These are phyloP conservation scores for Anthopleura sola DNA, from an alignment of 64 coral and sea anemone genomes.

Conservation along the genomic window DNA sequence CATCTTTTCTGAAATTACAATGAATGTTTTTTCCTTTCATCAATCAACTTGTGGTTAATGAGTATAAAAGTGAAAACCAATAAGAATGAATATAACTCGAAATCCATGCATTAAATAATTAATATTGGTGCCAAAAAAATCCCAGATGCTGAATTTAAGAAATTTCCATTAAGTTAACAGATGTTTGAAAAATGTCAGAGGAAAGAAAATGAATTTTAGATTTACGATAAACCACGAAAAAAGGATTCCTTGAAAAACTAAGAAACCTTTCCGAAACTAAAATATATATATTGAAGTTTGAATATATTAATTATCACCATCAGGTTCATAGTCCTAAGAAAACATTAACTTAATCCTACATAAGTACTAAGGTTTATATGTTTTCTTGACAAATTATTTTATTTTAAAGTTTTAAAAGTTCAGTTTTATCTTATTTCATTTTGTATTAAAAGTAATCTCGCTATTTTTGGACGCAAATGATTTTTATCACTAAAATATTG, in stretches of 20 bases:
- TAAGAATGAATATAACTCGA: not conserved
- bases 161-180: constrained; percentile 8
- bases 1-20: not conserved
- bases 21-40: not conserved
- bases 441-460: not conserved
- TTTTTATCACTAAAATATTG: not conserved
- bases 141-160: not conserved
- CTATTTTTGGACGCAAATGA: not conserved
- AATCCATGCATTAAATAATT: not conserved
- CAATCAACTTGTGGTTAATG: not conserved
- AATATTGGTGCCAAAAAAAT: not conserved
- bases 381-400: not conserved
- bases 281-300: not conserved
- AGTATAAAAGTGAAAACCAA: not conserved
- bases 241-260: not conserved
- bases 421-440: not conserved
- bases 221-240: not conserved
- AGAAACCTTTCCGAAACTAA: not conserved
- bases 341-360: not conserved
- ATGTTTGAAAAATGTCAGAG: not conserved
- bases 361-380: not conserved
- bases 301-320: not conserved
- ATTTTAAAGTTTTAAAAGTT: not conserved
- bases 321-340: not conserved
- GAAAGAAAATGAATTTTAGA: not conserved